Evolutionary conservation across 92 coral and sea anemone species (phyloP).

Genomic region (Porites divaricata): DNA sequence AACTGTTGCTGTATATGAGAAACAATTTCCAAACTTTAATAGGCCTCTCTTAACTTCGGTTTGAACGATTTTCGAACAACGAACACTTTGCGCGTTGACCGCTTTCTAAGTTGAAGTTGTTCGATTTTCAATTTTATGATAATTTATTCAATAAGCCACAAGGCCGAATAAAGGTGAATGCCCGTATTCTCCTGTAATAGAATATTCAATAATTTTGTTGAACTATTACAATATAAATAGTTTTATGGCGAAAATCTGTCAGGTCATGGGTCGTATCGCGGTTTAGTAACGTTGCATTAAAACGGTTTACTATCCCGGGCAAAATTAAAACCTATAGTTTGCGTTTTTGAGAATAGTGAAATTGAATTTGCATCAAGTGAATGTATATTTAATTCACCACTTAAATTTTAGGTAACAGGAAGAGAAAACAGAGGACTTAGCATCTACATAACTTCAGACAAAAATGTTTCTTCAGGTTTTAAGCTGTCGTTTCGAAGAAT

Average conservation of each 20-base stretch:
- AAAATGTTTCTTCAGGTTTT: background rate
- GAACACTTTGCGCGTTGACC: background rate
- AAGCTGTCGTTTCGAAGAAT: background rate
- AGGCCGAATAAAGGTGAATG: slow-evolving; percentile 30
- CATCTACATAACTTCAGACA: background rate
- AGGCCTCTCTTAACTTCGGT: background rate
- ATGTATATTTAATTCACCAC: slow-evolving; percentile 3
- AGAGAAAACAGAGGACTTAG: slow-evolving; percentile 7
- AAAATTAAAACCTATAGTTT: too few relatives aligned
- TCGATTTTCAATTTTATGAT: background rate
- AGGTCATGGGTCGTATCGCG: background rate
- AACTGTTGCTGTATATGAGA: background rate
- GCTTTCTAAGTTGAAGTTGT: background rate
- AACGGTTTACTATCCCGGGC: too few relatives aligned
- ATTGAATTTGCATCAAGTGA: background rate
- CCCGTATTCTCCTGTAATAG: slow-evolving; percentile 29
- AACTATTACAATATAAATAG: background rate
- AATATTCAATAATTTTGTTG: slow-evolving; percentile 44
- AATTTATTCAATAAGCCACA: slow-evolving; percentile 33
- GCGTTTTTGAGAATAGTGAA: too few relatives aligned
- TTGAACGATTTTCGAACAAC: background rate
- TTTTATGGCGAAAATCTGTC: background rate
- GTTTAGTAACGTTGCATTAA: background rate
- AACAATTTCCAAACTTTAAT: background rate
- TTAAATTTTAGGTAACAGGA: background rate